Percentiles rank a stretch among this genome's conserved stretches.
These are phyloP conservation scores for Dasysyrphus tricinctus DNA, from an alignment of 2,888 invertebrate genomes.

Conservation along the genomic window DNA sequence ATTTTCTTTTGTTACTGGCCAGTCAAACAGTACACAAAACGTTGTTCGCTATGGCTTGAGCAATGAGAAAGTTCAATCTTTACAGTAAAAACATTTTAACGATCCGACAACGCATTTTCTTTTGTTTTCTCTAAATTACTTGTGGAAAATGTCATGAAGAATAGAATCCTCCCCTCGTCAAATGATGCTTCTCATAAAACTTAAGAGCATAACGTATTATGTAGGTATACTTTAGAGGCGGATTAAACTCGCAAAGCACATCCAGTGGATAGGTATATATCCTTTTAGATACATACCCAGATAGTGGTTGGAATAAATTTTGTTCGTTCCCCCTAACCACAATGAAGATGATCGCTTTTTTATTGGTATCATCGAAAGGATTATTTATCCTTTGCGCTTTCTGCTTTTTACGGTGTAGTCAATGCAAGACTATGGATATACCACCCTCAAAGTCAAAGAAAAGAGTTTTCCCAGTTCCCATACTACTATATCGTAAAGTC, in stretches of 20 bases:
- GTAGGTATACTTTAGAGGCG: slow-evolving; percentile 8
- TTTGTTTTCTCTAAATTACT: slow-evolving; percentile 40
- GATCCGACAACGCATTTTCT: slow-evolving; percentile 48
- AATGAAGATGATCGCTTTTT: slow-evolving; percentile 59
- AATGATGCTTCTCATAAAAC: slow-evolving; percentile 45
- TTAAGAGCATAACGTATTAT: slow-evolving; percentile 55
- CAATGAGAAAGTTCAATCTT: slow-evolving; percentile 15
- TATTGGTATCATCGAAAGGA: slow-evolving; percentile 53
- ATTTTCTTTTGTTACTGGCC: slow-evolving; percentile 4
- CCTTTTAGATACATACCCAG: neutral
- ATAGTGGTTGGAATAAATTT: slow-evolving; percentile 52
- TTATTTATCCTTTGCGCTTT: slow-evolving; percentile 49
- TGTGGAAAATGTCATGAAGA: slow-evolving; percentile 47
- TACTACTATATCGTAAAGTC: slow-evolving; percentile 18
- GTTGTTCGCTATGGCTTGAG: too few species aligned
- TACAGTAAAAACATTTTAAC: slow-evolving; percentile 41
- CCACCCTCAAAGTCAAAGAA: neutral
- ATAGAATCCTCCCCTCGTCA: slow-evolving; percentile 34
- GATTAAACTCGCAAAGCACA: slow-evolving; percentile 28
- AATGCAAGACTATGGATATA: neutral
- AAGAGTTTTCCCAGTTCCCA: neutral
- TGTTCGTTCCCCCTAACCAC: slow-evolving; percentile 31
- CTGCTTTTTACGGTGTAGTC: slow-evolving; percentile 20
- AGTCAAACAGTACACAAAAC: slow-evolving; percentile 2
- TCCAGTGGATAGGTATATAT: neutral